Conservation (phyloP, 1,140 invertebrate species). For the Reticulitermes speratus region DNA sequence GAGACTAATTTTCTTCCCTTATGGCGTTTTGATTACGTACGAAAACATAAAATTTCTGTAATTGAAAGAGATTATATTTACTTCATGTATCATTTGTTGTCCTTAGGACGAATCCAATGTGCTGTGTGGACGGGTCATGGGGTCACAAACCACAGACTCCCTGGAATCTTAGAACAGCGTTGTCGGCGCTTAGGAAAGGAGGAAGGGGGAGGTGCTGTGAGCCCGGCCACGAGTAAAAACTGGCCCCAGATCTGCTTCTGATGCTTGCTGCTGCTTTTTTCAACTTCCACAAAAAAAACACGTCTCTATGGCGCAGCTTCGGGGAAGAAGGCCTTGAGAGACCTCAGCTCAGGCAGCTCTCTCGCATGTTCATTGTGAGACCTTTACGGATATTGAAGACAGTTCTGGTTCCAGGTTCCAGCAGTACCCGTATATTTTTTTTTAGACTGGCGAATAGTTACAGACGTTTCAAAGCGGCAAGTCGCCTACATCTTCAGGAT, state of each 20-base stretch:
- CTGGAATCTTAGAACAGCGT: not conserved
- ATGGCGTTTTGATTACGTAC: too few species aligned
- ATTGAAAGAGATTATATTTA: too few species aligned
- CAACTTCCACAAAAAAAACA: not conserved
- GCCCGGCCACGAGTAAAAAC: conserved; percentile 3
- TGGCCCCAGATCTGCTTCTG: conserved; percentile 9
- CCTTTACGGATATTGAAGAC: not conserved
- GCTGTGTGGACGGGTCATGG: not conserved
- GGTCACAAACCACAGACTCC: not conserved
- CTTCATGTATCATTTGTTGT: too few species aligned
- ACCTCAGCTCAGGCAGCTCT: not conserved
- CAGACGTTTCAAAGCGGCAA: too few species aligned
- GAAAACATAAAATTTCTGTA: too few species aligned
- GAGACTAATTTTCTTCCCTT: too few species aligned
- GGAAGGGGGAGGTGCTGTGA: conserved; percentile 25
- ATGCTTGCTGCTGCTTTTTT: not conserved
- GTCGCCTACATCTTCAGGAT: too few species aligned
- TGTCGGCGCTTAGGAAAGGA: conserved; percentile 18
- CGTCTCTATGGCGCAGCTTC: not conserved
- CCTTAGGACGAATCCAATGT: too few species aligned
- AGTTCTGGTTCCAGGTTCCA: too few species aligned
- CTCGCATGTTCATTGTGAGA: not conserved
- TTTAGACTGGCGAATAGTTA: too few species aligned
- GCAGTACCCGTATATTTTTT: too few species aligned
- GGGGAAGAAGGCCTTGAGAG: not conserved